Evolutionary conservation across 2,113 vertebrate genomes (phyloP).

Genomic region (Pedetes capensis): DNA sequence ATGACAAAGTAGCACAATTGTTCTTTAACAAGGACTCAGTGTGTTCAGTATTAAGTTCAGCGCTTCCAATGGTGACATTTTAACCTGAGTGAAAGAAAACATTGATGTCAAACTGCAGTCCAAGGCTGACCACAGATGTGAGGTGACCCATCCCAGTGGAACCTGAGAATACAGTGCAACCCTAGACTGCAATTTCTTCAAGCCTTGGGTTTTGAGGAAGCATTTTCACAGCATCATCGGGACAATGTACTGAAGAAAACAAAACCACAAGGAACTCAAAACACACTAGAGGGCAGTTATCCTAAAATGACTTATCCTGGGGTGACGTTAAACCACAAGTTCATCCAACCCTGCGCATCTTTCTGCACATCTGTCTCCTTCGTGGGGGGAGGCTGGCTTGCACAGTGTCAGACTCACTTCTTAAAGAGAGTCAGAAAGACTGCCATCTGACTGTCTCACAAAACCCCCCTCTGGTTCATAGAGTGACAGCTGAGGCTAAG

Average conservation of each 20-base stretch:
- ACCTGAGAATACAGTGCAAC: not conserved
- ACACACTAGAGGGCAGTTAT: not conserved
- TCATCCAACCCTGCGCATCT: not conserved
- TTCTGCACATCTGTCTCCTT: not conserved
- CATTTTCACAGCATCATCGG: not conserved
- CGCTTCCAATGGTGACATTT: slow-evolving; percentile 32
- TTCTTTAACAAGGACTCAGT: not conserved
- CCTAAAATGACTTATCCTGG: not conserved
- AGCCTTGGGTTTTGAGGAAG: not conserved
- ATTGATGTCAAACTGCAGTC: not conserved
- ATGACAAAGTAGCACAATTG: not conserved
- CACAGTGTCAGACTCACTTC: not conserved
- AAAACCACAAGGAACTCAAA: not conserved
- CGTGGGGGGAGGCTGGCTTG: not conserved
- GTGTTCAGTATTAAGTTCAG: slow-evolving; percentile 37
- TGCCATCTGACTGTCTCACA: not conserved
- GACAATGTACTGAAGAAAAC: not conserved
- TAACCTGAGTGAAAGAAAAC: not conserved
- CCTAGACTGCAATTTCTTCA: not conserved
- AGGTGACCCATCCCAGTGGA: not conserved
- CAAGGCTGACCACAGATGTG: not conserved
- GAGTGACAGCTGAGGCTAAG: fast-evolving
- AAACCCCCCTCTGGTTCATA: not conserved
- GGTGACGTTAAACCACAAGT: not conserved
- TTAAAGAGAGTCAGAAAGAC: not conserved